Percentiles rank a stretch among this genome's conserved stretches.
These are phyloP conservation scores for Drosophila cognata DNA, from an alignment of 2,888 invertebrate species.

Conservation along the genomic window DNA sequence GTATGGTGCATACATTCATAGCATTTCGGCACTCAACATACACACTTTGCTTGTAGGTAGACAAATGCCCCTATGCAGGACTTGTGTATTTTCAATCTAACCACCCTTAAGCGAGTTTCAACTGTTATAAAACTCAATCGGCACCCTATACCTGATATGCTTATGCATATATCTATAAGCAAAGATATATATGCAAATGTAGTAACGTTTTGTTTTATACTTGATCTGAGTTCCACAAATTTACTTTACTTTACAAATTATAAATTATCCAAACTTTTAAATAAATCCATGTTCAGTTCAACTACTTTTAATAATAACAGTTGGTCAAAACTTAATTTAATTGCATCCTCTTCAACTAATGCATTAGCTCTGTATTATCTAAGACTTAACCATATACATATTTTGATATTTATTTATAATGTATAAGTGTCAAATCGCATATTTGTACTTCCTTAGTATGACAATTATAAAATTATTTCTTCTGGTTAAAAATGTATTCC, in stretches of 20 bases:
- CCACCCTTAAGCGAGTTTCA: background rate
- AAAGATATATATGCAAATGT: background rate
- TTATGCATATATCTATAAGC: background rate
- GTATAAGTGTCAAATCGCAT: background rate
- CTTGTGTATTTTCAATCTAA: background rate
- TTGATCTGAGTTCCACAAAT: background rate
- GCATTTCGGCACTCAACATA: background rate
- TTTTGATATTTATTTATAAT: background rate
- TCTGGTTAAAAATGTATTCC: background rate
- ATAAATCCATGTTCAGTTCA: background rate
- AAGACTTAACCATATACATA: background rate
- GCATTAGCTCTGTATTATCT: background rate
- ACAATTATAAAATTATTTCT: background rate
- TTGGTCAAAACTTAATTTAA: background rate
- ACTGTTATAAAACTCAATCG: constrained; percentile 1
- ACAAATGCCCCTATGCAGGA: background rate
- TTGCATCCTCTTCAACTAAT: background rate
- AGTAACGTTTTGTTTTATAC: background rate
- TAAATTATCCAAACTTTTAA: background rate
- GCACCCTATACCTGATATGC: background rate
- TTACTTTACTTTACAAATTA: background rate
- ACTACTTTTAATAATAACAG: background rate
- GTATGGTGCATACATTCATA: constrained; percentile 1
- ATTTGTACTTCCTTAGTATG: background rate
- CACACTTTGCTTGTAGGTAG: background rate